Conservation (phyloP, 2,888 invertebrate species). For the Cephus nigrinus region DNA sequence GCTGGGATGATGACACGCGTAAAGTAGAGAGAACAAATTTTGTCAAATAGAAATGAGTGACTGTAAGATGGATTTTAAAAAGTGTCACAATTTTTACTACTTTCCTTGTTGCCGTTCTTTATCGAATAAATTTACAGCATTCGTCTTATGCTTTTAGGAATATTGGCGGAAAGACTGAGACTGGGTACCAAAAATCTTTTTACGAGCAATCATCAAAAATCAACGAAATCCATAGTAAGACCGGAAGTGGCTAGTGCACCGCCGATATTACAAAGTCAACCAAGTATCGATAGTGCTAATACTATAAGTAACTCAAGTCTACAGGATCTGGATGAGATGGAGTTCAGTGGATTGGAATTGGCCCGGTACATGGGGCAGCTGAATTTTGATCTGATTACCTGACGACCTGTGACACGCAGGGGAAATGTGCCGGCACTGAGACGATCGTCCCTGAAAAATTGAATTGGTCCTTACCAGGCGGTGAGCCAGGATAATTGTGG, state of each 20-base stretch:
- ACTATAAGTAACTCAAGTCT: conserved; percentile 81
- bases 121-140: too few relatives aligned
- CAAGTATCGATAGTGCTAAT: conserved; percentile 67
- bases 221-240: conserved; percentile 31
- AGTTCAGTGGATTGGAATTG: conserved; percentile 76
- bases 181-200: conserved; percentile 62
- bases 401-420: conserved; percentile 24
- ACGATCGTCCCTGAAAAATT: conserved; percentile 16
- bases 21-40: too few relatives aligned
- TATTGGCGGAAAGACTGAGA: conserved; percentile 48
- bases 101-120: too few relatives aligned
- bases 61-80: too few relatives aligned
- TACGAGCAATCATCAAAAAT: conserved; percentile 27
- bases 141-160: conserved; percentile 27
- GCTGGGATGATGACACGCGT: too few relatives aligned
- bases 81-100: too few relatives aligned
- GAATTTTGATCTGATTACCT: conserved; percentile 65
- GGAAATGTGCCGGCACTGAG: conserved; percentile 2
- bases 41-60: too few relatives aligned
- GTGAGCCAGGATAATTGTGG: too few relatives aligned
- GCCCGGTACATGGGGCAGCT: conserved; percentile 78
- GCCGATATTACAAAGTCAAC: conserved; percentile 68
- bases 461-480: not conserved
- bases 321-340: conserved; percentile 77
- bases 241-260: conserved; percentile 44